Percentiles rank a stretch among this genome's conserved stretches.
phyloP scores from a whole-genome alignment of 2,888 invertebrate species.

The Coenonympha glycerion region DNA sequence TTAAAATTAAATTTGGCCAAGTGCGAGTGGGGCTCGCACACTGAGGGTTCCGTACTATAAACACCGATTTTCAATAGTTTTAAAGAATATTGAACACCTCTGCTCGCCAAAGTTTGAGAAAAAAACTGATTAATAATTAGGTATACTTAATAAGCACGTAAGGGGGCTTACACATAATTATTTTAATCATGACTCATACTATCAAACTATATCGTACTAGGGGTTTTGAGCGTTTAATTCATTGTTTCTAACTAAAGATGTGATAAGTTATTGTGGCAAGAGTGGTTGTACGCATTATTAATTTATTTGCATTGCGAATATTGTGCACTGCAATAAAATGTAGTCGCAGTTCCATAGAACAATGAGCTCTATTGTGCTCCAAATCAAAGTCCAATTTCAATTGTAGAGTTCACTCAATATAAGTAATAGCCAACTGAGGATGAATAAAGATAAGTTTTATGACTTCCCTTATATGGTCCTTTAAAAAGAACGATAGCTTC shows the following conservation, averaged over 20 bases:
- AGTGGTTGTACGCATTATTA: neutral
- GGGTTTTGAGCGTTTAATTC: neutral
- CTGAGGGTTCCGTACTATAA: no score
- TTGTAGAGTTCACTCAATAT: neutral
- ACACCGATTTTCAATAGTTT: no score
- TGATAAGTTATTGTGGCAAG: neutral
- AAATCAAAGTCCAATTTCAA: neutral
- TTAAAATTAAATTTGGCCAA: no score
- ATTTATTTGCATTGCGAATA: conserved; percentile 1
- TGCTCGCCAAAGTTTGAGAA: no score
- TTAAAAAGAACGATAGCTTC: conserved; percentile 10
- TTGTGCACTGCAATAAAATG: neutral
- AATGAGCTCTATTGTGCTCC: neutral
- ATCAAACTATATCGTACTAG: neutral
- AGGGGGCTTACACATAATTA: no score
- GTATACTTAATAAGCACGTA: no score
- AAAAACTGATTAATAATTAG: no score
- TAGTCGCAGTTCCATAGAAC: neutral
- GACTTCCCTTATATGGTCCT: conserved; percentile 15
- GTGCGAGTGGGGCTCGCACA: no score
- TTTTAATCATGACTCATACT: no score
- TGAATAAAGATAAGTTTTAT: conserved; percentile 18
- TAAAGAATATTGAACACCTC: no score
- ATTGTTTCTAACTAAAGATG: neutral
- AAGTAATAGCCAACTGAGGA: conserved; percentile 12